Percentiles rank a stretch among this genome's conserved stretches.
These are phyloP conservation scores for Notechis scutatus DNA, from an alignment of 2,113 vertebrate genomes.

Conservation along the genomic window DNA sequence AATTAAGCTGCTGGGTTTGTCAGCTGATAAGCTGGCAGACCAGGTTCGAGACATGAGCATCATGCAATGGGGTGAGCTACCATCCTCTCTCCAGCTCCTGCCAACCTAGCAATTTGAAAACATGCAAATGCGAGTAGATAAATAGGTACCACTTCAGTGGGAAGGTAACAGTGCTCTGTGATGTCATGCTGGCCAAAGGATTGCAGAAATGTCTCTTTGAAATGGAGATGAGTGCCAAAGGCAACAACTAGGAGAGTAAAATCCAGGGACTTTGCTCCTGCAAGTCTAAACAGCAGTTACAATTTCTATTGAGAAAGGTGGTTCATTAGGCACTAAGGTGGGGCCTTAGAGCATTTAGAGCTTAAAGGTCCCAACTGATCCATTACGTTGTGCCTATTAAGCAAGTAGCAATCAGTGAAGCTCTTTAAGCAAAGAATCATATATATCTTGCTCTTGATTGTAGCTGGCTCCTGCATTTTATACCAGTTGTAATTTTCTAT, in stretches of 20 bases:
- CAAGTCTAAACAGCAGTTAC: not conserved
- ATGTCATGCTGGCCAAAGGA: not conserved
- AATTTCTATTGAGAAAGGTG: not conserved
- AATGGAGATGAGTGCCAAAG: not conserved
- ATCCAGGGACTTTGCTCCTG: not conserved
- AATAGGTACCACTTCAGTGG: not conserved
- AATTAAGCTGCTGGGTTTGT: too few relatives aligned
- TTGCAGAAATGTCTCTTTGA: not conserved
- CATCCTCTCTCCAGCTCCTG: not conserved
- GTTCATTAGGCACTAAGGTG: not conserved
- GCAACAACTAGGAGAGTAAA: not conserved
- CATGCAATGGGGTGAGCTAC: not conserved
- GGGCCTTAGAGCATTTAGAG: not conserved
- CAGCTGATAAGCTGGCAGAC: too few relatives aligned
- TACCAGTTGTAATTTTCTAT: not conserved
- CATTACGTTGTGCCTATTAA: not conserved
- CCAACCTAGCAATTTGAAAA: not conserved
- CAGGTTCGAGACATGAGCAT: not conserved
- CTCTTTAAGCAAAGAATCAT: not conserved
- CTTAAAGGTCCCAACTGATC: not conserved
- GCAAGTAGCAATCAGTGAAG: not conserved
- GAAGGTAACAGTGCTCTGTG: not conserved
- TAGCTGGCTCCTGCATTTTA: not conserved
- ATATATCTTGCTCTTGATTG: not conserved
- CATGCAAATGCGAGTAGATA: not conserved